Conservation (phyloP, 2,888 invertebrate species). For the Dasypogon diadema region DNA sequence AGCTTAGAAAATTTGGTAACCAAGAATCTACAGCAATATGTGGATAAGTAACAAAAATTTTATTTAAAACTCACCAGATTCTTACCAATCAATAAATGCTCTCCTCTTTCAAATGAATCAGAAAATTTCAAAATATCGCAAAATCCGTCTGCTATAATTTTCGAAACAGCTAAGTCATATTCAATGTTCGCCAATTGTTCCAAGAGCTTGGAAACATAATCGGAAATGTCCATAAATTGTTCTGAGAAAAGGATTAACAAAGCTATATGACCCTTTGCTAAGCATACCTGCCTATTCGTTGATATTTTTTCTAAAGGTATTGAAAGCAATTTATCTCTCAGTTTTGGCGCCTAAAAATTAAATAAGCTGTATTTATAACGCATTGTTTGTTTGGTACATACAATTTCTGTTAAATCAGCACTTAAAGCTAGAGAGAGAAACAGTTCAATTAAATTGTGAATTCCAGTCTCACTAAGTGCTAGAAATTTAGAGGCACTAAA, state of each 20-base stretch:
- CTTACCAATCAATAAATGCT: slow-evolving; percentile 62
- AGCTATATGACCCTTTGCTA: slow-evolving; percentile 67
- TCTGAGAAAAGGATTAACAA: slow-evolving; percentile 66
- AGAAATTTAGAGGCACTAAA: slow-evolving; percentile 72
- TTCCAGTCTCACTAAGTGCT: slow-evolving; percentile 71
- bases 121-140: slow-evolving; percentile 62
- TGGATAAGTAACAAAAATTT: neutral
- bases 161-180: slow-evolving; percentile 62
- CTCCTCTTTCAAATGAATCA: slow-evolving; percentile 63
- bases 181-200: slow-evolving; percentile 61
- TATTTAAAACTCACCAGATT: neutral
- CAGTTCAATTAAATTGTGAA: slow-evolving; percentile 71
- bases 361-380: neutral
- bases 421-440: slow-evolving; percentile 64
- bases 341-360: slow-evolving; percentile 62
- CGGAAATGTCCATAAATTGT: slow-evolving; percentile 63
- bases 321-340: slow-evolving; percentile 65
- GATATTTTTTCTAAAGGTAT: slow-evolving; percentile 65
- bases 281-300: slow-evolving; percentile 62
- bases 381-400: slow-evolving; percentile 42
- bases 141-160: slow-evolving; percentile 62
- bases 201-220: slow-evolving; percentile 64
- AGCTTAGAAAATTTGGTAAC: slow-evolving; percentile 65
- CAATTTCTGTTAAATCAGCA: slow-evolving; percentile 61
- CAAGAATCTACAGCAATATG: slow-evolving; percentile 61